These are phyloP conservation scores for Mactra quadrangularis DNA, from an alignment of 1,140 invertebrate species.

Conservation along the genomic window DNA sequence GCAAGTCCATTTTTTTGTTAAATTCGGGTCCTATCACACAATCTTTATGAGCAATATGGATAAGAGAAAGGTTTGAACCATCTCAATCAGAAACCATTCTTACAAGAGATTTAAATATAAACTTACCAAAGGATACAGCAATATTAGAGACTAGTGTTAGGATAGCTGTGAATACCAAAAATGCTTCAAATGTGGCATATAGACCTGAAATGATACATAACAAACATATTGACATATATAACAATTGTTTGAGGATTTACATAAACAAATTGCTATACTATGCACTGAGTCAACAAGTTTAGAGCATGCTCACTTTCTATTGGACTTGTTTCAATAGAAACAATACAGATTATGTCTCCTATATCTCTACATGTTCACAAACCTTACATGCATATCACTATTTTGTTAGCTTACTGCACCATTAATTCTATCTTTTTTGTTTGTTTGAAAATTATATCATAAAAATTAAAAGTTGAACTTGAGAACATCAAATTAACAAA, in stretches of 20 bases:
- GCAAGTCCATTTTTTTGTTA: no score
- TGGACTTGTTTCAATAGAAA: not conserved
- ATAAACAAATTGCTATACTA: not conserved
- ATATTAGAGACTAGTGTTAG: slow-evolving; percentile 94
- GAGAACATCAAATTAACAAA: no score
- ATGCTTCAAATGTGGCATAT: slow-evolving; percentile 87
- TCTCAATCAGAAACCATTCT: no score
- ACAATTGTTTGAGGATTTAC: not conserved
- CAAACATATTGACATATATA: not conserved
- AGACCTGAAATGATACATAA: slow-evolving; percentile 87
- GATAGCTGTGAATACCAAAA: slow-evolving; percentile 90
- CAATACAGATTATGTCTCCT: not conserved
- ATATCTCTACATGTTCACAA: not conserved
- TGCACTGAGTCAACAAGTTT: not conserved
- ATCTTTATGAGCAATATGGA: no score
- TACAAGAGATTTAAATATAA: slow-evolving; percentile 85
- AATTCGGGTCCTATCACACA: no score
- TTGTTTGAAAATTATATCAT: no score
- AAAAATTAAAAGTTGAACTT: no score
- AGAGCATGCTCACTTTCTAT: not conserved
- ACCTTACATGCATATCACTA: not conserved
- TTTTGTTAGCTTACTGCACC: no score
- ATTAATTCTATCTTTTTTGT: no score
- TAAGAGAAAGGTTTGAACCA: no score
- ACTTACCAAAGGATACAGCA: slow-evolving; percentile 93